Evolutionary conservation across 2,888 invertebrate species (phyloP), one percentile per base, ranked within the genome.

Genomic region (Drosophila diplacantha): DNA sequence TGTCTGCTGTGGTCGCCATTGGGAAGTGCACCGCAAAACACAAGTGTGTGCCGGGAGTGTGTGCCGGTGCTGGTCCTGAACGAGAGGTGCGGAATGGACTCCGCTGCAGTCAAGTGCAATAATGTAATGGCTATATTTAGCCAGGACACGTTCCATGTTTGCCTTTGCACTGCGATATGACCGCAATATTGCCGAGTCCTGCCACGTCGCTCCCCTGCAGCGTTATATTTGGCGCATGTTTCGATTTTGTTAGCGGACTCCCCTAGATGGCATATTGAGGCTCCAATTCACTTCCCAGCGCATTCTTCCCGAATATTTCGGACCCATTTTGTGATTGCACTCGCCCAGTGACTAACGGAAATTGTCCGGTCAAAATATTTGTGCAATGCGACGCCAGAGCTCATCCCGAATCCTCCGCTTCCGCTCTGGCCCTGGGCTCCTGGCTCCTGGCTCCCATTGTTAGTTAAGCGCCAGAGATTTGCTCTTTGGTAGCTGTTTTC

Each of bases 81-180:
- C 29, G 39, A 16, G 18, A 11, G 18, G 18, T 5, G 18, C 12
- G 52, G 64, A 72, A 80, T 81, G 65, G 70, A 77, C 78, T 68
- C 43, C 34, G 72, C 75, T 77, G 72, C 74, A 83, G 65, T 65
- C 71, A 77, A 77, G 71, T 81, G 78, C 78, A 79, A 81, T 83
- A 79, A 83, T 83, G 78, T 83, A 70, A 81, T 73, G 54, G 71
- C 70, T 71, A 58, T 68, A 77, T 72, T 80, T 57, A 46, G 63
- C 53, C 41, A 51, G 46, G 39, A 41, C 54, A 54, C 47, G 46
- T 46, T 38, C 22, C 50, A 57, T 68, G 68, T 49, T 50, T 55
- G 64, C 50, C 29, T 52, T 55, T 69, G 52, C 46, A 20, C 41
- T 55, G 56, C 73, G 61, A 69, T 72, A 81, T 78, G 73, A 69